These are phyloP conservation scores for Phrynosoma blainvillii DNA, from an alignment of 2,113 vertebrate genomes.

Conservation along the genomic window DNA sequence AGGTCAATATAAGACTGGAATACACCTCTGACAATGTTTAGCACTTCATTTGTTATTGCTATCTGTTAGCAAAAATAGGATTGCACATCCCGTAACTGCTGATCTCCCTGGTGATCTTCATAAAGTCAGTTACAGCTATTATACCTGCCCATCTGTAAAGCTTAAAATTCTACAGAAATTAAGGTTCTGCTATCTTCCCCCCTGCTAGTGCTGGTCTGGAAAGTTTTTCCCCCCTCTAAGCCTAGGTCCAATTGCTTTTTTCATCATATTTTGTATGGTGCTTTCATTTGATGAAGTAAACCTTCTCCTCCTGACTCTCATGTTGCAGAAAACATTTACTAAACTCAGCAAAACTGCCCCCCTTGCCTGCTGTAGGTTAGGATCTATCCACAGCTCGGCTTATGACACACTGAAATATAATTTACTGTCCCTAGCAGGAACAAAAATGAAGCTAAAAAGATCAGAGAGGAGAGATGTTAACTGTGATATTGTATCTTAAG, in stretches of 20 bases:
- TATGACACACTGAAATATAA: not conserved
- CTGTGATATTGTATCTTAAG: too few species aligned
- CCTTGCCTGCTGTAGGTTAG: not conserved
- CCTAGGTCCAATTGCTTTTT: not conserved
- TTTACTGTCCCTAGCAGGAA: not conserved
- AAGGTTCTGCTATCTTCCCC: not conserved
- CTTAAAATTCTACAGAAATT: not conserved
- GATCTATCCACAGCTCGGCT: not conserved
- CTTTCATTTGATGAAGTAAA: not conserved
- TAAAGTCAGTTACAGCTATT: not conserved
- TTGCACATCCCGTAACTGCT: not conserved
- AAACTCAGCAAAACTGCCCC: not conserved
- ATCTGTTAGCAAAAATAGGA: not conserved
- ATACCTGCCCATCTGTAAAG: not conserved
- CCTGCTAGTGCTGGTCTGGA: not conserved
- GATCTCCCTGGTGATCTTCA: not conserved
- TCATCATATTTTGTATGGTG: not conserved
- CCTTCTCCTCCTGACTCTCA: too few species aligned
- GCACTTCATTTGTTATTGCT: not conserved
- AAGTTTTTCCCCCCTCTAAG: not conserved
- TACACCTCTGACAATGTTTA: not conserved
- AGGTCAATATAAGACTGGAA: not conserved
- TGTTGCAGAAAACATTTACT: not conserved
- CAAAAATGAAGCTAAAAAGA: not conserved
- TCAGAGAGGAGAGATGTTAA: too few species aligned